Conservation (phyloP, 2,888 invertebrate species). For the Cephus rjabovi region DNA sequence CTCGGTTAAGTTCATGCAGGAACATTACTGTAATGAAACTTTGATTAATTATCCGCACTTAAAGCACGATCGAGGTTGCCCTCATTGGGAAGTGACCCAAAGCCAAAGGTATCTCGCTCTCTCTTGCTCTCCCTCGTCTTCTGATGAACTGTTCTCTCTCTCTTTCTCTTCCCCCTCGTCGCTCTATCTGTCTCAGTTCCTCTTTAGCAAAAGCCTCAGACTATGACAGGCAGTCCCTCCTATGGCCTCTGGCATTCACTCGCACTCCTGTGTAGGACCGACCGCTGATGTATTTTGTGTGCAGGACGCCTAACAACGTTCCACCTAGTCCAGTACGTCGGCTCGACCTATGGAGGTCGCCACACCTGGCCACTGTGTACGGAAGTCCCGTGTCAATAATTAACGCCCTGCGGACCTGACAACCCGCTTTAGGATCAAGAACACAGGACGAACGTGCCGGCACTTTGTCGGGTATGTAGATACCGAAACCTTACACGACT, state of each 20-base stretch:
- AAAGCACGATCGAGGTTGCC: slow-evolving; percentile 26
- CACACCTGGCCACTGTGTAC: slow-evolving; percentile 24
- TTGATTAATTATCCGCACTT: slow-evolving; percentile 51
- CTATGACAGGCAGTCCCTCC: no score
- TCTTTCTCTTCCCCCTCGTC: slow-evolving; percentile 7
- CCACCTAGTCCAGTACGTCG: slow-evolving; percentile 14
- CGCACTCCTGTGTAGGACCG: slow-evolving; percentile 3
- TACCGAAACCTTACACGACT: no score
- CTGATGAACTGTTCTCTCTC: no score
- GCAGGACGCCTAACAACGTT: slow-evolving; percentile 26
- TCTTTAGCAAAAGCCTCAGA: slow-evolving; percentile 1
- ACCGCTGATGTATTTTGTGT: slow-evolving; percentile 33
- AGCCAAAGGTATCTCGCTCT: slow-evolving; percentile 20
- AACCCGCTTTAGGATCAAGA: slow-evolving; percentile 19
- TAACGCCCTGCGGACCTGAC: slow-evolving; percentile 41
- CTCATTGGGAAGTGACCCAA: slow-evolving; percentile 45
- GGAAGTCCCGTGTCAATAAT: slow-evolving; percentile 40
- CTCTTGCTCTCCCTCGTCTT: slow-evolving; percentile 15
- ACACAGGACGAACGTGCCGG: background rate
- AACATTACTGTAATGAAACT: slow-evolving; percentile 47
- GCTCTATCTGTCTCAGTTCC: slow-evolving; percentile 13
- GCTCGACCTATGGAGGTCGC: slow-evolving; percentile 6
- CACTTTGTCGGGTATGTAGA: no score
- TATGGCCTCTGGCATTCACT: no score
- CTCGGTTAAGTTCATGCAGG: slow-evolving; percentile 27